phyloP scores from a whole-genome alignment of 2,113 vertebrate species.

The Oplegnathus fasciatus region DNA sequence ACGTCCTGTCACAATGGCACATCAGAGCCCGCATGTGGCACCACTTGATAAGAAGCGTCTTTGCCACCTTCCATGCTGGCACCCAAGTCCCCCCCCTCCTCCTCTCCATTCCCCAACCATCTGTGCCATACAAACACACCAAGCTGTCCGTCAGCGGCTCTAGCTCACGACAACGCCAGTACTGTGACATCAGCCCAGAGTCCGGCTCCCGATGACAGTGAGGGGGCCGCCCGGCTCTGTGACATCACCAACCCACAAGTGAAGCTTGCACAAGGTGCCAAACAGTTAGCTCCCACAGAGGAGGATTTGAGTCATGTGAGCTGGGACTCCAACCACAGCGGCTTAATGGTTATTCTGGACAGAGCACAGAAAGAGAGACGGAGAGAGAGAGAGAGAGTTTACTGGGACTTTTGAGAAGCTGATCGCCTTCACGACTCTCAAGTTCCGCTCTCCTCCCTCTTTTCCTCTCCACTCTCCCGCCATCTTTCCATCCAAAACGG shows the following conservation, averaged over 20 bases:
- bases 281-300: constrained; percentile 60
- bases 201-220: constrained; percentile 45
- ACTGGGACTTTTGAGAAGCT: constrained; percentile 22
- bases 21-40: constrained; percentile 71
- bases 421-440: constrained; percentile 29
- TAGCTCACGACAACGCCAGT: constrained; percentile 45
- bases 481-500: constrained; percentile 46
- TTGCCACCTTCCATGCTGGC: constrained; percentile 73
- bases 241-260: constrained; percentile 65
- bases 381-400: constrained; percentile 18
- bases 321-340: constrained; percentile 33
- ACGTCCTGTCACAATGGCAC: constrained; percentile 63
- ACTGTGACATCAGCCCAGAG: constrained; percentile 64
- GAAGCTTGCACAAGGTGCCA: constrained; percentile 66
- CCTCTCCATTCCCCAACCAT: constrained; percentile 66
- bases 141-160: constrained; percentile 73
- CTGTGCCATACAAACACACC: constrained; percentile 78
- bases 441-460: constrained; percentile 45
- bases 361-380: constrained; percentile 24
- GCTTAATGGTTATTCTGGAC: constrained; percentile 69
- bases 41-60: constrained; percentile 73
- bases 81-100: constrained; percentile 37
- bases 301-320: constrained; percentile 69
- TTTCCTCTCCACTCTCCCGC: constrained; percentile 6
- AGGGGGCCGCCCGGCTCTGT: constrained; percentile 39